Base-by-base conservation (phyloP, 2,888 invertebrate genomes). In the Cremastinae sp. region DNA sequence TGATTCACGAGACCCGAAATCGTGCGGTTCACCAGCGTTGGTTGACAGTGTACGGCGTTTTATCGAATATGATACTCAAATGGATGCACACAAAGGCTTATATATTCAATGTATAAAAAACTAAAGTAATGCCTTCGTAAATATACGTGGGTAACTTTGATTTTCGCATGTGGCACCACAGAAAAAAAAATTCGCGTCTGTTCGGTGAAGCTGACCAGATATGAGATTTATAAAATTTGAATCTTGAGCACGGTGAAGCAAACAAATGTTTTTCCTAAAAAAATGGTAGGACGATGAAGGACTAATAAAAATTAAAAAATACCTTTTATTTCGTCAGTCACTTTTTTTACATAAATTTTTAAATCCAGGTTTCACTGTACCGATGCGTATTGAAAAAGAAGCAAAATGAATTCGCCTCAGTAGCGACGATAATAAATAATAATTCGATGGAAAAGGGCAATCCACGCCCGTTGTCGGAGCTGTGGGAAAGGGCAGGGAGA, bases 361-460 rank as follows among this genome's bases (percentile, higher is more conserved):
- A n/a, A n/a, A n/a, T n/a, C n/a, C n/a, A n/a, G n/a, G n/a, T n/a
- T n/a, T n/a, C n/a, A n/a, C n/a, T n/a, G n/a, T n/a, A n/a, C n/a
- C n/a, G n/a, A n/a, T n/a, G n/a, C n/a, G n/a, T n/a, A n/a, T n/a
- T n/a, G n/a, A n/a, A n/a, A n/a, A n/a, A n/a, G 59, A 69, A 75
- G 69, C 72, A 20, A 58, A 69, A 75, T 70, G 71, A 56, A 71
- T 64, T 51, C 51, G 28, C 43, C 49, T 10, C 56, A 18, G 62
- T 41, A 47, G 51, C 69, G 59, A 78, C 74, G 80, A 83, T 82
- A 86, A 86, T 86, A 86, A 86, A 86, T 86, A 86, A 86, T 86
- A 84, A 86, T 85, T 80, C 81, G 78, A 79, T 61, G 61, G 80
- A 80, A 82, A n/a, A n/a, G 84, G 84, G 82, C 78, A 83, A 84